Conservation (phyloP, 2,797 vertebrate genomes). For the Alauda arvensis region DNA sequence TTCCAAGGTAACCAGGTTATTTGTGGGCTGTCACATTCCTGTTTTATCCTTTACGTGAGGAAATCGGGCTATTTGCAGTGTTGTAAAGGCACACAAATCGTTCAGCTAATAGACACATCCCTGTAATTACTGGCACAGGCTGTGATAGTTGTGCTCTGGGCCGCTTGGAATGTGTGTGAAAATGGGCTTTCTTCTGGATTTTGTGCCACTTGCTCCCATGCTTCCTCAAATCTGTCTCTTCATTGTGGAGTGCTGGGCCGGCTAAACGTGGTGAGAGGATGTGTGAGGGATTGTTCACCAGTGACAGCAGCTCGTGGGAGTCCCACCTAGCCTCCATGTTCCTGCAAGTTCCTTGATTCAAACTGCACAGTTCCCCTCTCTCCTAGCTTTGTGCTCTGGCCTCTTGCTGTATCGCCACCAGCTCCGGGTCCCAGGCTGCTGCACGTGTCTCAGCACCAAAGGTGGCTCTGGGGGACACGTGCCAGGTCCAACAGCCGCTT, state of each 20-base stretch:
- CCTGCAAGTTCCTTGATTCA: neutral
- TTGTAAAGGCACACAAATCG: conserved; percentile 4
- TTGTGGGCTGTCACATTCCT: conserved; percentile 10
- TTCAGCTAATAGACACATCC: conserved; percentile 34
- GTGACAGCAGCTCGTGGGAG: neutral
- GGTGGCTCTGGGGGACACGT: accelerated
- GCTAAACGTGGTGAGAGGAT: neutral
- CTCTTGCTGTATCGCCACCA: neutral
- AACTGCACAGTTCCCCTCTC: neutral
- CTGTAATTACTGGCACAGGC: conserved; percentile 11
- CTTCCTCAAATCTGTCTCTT: neutral
- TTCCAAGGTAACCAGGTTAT: conserved; percentile 48
- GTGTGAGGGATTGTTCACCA: neutral
- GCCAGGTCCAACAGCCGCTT: accelerated
- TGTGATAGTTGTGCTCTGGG: neutral
- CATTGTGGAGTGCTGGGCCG: neutral
- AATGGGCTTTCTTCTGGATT: neutral
- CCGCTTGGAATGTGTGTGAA: neutral
- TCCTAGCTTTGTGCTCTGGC: neutral
- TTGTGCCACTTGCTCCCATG: neutral
- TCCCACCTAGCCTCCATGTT: neutral
- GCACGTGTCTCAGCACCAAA: accelerated
- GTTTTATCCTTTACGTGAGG: neutral
- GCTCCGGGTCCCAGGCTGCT: accelerated
- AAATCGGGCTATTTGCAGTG: conserved; percentile 9